phyloP scores from a whole-genome alignment of 2,113 vertebrate genomes.

The Heliornis fulica region DNA sequence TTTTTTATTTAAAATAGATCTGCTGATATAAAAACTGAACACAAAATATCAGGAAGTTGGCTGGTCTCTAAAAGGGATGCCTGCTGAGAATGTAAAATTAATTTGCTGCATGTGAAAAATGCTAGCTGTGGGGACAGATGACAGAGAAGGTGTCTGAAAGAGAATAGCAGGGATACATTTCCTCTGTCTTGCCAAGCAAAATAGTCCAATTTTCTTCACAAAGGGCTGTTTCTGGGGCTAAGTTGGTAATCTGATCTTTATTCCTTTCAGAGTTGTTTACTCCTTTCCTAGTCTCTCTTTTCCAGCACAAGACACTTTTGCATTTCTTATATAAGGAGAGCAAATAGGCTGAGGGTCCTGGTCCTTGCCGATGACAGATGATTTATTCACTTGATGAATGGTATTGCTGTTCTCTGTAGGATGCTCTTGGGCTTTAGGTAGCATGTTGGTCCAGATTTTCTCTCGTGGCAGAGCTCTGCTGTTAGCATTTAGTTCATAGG shows the following conservation, averaged over 20 bases:
- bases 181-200: neutral
- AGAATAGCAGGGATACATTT: neutral
- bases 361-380: neutral
- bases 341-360: neutral
- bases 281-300: neutral
- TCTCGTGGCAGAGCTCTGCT: neutral
- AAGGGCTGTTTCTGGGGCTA: neutral
- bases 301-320: neutral
- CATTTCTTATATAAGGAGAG: neutral
- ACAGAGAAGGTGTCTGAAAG: constrained; percentile 22
- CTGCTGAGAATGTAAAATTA: constrained; percentile 58
- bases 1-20: constrained; percentile 61
- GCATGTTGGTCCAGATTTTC: rapidly evolving
- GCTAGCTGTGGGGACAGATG: constrained; percentile 47
- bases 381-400: neutral
- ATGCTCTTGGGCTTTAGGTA: neutral
- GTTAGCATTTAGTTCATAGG: neutral
- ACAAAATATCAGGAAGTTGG: constrained; percentile 46
- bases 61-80: constrained; percentile 46
- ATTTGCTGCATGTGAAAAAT: constrained; percentile 52
- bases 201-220: neutral
- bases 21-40: constrained; percentile 52
- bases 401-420: neutral
- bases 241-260: neutral
- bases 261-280: neutral